Conservation (phyloP, 2,113 vertebrate species). For the Oxygymnocypris stewartii region DNA sequence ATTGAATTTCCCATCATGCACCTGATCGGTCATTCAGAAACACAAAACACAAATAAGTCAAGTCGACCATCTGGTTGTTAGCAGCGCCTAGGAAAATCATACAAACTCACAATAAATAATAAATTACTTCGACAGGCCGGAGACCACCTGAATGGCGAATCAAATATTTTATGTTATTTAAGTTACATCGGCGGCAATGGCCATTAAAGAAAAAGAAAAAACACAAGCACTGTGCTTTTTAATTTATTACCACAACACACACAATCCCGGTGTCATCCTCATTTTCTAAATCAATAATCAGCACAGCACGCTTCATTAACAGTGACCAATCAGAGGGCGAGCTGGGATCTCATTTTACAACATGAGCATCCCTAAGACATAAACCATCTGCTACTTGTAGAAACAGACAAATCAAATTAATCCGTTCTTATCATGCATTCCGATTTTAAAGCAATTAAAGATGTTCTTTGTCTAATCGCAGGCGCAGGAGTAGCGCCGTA, state of each 20-base stretch:
- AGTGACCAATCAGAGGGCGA: constrained; percentile 99
- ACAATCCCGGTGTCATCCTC: constrained; percentile 99
- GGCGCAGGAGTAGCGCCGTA: constrained; percentile 96
- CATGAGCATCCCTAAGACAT: constrained; percentile 99
- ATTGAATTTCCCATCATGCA: constrained; percentile 99
- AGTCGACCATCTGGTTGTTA: constrained; percentile 99
- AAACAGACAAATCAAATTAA: constrained; percentile 99
- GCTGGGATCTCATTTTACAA: constrained; percentile 99
- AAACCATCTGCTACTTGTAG: constrained; percentile 99
- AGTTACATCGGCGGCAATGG: constrained; percentile 87
- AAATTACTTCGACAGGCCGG: constrained; percentile 95
- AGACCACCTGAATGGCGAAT: constrained; percentile 97
- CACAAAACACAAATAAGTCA: constrained; percentile 99
- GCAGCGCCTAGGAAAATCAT: constrained; percentile 92
- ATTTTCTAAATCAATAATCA: constrained; percentile 99
- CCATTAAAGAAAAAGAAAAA: constrained; percentile 71
- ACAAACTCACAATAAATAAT: constrained; percentile 86
- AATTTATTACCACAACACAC: constrained; percentile 98
- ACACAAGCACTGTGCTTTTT: constrained; percentile 80
- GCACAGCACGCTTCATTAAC: constrained; percentile 99
- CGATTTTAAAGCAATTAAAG: constrained; percentile 99
- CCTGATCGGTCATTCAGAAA: constrained; percentile 99
- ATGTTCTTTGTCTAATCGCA: constrained; percentile 99
- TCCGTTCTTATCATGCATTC: constrained; percentile 99
- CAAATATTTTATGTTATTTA: constrained; percentile 96